Evolutionary conservation across 2,888 invertebrate genomes (phyloP), one percentile per base, ranked within the genome.

Genomic region (Digitonthophagus gazella): DNA sequence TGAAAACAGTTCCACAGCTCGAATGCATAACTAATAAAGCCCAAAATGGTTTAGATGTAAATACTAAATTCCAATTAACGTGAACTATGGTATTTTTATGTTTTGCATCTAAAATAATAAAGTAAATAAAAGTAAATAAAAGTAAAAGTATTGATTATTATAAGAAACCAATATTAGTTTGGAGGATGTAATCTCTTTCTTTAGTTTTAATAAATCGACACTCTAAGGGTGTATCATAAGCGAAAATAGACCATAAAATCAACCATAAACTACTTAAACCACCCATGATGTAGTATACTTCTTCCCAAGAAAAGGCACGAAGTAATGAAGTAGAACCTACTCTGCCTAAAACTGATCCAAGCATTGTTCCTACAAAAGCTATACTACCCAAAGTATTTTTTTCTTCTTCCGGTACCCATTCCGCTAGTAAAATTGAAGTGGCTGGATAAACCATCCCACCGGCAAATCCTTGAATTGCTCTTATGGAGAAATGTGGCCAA

Each of bases 211-310:
- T 18, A 61, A 61, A 61, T 8, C 6, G 15, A 3, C 18, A 18
- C 5, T 16, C 16, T 16, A 18, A 8, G 1, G 93, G 92, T 0
- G 88, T 85, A 78, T 92, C 92, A 74, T 88, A 88, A 1, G 90
- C 84, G 64, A 91, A 81, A 2, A 87, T 66, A 73, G 85, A 81
- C 92, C 93, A 93, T 58, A 89, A 80, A 0, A 89, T 72, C 79
- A 90, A 90, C 94, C 94, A 95, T 57, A 92, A 77, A 54, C 87
- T 80, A 15, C 90, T 89, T 3, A 91, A 79, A 0, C 85, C 86
- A 1, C 91, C 91, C 87, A 91, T 91, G 44, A 93, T 86, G 80
- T 93, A 93, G 81, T 93, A 94, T 14, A 91, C 87, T 70, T 89
- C 89, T 71, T 89, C 87, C 93, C 93, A 94, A 11, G 90, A 90